These are phyloP conservation scores for Patella caerulea DNA, from an alignment of 2,888 invertebrate species.

Conservation along the genomic window DNA sequence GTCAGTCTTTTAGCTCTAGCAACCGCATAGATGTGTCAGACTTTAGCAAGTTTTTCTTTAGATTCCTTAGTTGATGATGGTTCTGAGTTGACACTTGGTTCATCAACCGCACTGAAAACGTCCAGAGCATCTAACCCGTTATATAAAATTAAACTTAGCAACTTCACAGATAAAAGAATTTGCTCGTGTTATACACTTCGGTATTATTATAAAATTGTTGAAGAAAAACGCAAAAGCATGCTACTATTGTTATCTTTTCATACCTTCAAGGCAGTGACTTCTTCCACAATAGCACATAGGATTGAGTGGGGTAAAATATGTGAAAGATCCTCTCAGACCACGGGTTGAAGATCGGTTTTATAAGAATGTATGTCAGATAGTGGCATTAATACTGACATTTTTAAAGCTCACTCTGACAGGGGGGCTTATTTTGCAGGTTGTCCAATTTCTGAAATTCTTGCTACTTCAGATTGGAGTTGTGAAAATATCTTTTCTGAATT, in stretches of 20 bases:
- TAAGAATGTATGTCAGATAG: neutral
- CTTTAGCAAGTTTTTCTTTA: too few relatives aligned
- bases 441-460: too few relatives aligned
- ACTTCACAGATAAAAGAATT: too few relatives aligned
- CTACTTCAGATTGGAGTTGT: too few relatives aligned
- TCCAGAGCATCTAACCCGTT: neutral
- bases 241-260: neutral
- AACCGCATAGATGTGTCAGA: too few relatives aligned
- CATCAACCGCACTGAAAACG: neutral
- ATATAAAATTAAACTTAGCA: neutral
- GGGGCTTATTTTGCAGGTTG: too few relatives aligned
- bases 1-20: too few relatives aligned
- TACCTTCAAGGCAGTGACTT: neutral
- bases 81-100: neutral
- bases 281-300: neutral
- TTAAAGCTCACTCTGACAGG: neutral
- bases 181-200: neutral
- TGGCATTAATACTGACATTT: slow-evolving; percentile 7
- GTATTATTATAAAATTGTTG: neutral
- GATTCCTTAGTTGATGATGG: neutral
- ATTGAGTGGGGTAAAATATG: too few relatives aligned
- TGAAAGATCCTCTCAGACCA: too few relatives aligned
- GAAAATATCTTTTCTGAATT: slow-evolving; percentile 13
- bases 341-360: too few relatives aligned
- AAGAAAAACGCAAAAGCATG: neutral